phyloP scores from a whole-genome alignment of 1,140 invertebrate genomes.

The Carposina sasakii region DNA sequence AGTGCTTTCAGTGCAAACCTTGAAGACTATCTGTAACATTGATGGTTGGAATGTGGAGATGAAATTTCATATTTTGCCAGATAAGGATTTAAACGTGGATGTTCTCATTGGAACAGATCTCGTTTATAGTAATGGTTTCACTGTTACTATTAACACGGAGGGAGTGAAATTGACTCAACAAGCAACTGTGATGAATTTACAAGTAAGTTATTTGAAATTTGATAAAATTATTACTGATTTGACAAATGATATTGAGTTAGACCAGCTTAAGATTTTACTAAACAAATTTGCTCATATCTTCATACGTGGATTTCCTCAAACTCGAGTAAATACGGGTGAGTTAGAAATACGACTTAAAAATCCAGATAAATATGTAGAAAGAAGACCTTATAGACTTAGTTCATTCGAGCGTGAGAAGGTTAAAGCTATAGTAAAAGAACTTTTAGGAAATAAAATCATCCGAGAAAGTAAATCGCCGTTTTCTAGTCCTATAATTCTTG shows the following conservation, averaged over 20 bases:
- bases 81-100: conserved; percentile 4
- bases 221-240: conserved; percentile 8
- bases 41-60: conserved; percentile 1
- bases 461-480: conserved; percentile 21
- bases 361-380: neutral
- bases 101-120: conserved; percentile 7
- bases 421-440: conserved; percentile 11
- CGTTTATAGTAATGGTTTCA: neutral
- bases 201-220: neutral
- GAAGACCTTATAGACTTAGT: conserved; percentile 6
- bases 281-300: neutral
- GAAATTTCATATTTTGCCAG: conserved; percentile 3
- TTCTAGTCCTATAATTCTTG: conserved; percentile 23
- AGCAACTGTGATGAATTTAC: neutral
- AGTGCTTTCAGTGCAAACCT: neutral
- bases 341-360: conserved; percentile 5
- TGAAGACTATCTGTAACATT: neutral
- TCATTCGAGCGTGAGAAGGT: conserved; percentile 7
- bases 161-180: no score
- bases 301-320: conserved; percentile 1
- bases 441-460: conserved; percentile 5
- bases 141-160: neutral
- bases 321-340: neutral
- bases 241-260: neutral
- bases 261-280: neutral